Conservation (phyloP, 2,797 vertebrate species). For the Rhabdophis nuchalis region DNA sequence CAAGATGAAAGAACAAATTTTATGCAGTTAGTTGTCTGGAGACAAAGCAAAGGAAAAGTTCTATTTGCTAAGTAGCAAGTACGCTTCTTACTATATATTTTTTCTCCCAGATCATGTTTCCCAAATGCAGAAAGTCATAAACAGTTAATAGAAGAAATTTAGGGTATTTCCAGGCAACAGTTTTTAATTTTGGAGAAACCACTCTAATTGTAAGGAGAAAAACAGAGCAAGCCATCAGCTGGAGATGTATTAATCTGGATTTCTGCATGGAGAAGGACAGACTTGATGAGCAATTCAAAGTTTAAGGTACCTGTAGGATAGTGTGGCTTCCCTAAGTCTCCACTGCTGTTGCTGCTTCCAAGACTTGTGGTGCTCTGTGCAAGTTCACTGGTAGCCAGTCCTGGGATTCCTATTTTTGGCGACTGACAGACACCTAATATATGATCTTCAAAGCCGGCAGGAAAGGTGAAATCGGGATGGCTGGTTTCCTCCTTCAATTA, state of each 20-base stretch:
- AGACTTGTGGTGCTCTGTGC: slow-evolving; percentile 90
- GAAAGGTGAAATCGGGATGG: slow-evolving; percentile 77
- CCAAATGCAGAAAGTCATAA: background rate
- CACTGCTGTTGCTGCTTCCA: slow-evolving; percentile 89
- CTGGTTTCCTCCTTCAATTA: slow-evolving; percentile 79
- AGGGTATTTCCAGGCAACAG: background rate
- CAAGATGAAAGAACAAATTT: background rate
- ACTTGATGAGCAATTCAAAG: background rate
- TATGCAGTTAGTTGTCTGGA: background rate
- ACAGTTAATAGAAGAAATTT: background rate
- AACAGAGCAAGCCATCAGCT: background rate
- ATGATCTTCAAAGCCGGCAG: slow-evolving; percentile 80
- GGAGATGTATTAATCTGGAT: background rate
- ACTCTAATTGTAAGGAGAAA: background rate
- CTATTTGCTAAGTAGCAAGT: background rate
- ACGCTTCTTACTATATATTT: background rate
- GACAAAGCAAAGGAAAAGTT: background rate
- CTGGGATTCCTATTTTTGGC: slow-evolving; percentile 67
- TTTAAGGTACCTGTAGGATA: slow-evolving; percentile 71
- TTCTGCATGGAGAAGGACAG: background rate
- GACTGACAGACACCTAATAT: slow-evolving; percentile 73
- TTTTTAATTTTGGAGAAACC: background rate
- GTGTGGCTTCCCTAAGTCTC: slow-evolving; percentile 81
- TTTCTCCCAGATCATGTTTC: background rate
- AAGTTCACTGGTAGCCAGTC: slow-evolving; percentile 81